Evolutionary conservation across 2,888 invertebrate species (phyloP).

Genomic region (Drosophila melanosoma): DNA sequence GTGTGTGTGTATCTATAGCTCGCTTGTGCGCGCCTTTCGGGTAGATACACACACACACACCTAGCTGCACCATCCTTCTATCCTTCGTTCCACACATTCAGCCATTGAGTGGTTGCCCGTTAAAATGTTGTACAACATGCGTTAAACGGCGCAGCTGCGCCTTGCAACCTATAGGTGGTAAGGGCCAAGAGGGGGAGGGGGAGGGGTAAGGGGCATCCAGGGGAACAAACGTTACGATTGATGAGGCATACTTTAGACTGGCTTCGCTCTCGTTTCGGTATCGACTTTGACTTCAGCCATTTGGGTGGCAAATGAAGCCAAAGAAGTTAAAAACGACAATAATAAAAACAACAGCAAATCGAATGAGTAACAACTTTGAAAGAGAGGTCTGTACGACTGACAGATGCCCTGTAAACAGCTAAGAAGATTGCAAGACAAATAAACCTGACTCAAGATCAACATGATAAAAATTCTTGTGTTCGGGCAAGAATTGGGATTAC

Average conservation of each 20-base stretch:
- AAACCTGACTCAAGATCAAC: not conserved
- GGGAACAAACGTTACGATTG: conserved; percentile 28
- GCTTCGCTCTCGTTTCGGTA: conserved; percentile 3
- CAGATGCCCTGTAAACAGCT: not conserved
- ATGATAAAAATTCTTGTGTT: not conserved
- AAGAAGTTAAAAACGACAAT: conserved; percentile 48
- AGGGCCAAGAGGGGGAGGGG: not conserved
- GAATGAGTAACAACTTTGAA: not conserved
- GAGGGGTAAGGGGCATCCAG: conserved; percentile 5
- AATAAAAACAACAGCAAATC: conserved; percentile 31
- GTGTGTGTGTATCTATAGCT: conserved; percentile 13
- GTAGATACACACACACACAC: conserved; percentile 60
- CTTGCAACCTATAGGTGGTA: conserved; percentile 25
- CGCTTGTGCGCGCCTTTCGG: conserved; percentile 53
- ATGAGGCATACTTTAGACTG: conserved; percentile 25
- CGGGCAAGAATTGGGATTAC: not conserved
- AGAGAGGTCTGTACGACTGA: not conserved
- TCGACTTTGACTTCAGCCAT: conserved; percentile 8
- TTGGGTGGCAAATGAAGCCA: conserved; percentile 54
- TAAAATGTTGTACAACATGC: conserved; percentile 78
- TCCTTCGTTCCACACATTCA: not conserved
- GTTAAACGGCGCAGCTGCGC: conserved; percentile 75
- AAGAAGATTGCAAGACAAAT: not conserved
- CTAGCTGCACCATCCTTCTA: conserved; percentile 7
- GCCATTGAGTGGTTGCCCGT: conserved; percentile 74